Percentiles rank a stretch among this genome's conserved stretches.
Conservation (phyloP, 2,888 invertebrate species). For the Metallyticus violacea region DNA sequence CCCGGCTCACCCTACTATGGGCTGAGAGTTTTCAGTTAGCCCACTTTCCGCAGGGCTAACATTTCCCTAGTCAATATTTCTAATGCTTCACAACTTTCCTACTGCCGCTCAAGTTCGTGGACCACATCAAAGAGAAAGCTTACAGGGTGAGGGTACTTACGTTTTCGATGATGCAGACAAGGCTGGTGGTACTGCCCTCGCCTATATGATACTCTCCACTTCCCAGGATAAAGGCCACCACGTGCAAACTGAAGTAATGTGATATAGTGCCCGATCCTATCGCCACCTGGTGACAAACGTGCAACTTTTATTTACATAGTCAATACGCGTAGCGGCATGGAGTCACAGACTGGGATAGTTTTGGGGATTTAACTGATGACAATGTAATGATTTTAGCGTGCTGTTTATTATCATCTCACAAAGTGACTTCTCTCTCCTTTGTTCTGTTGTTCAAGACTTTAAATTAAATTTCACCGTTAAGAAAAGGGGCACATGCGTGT, state of each 20-base stretch:
- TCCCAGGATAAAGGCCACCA: constrained; percentile 46
- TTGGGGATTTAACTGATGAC: background rate
- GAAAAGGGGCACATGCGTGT: background rate
- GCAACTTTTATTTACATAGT: too few relatives aligned
- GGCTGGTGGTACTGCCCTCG: constrained; percentile 46
- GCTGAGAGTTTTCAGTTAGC: too few relatives aligned
- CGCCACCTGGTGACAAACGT: constrained; percentile 45
- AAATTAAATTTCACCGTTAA: background rate
- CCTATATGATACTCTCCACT: constrained; percentile 48
- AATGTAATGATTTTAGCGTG: background rate
- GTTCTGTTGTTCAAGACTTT: background rate
- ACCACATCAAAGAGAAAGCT: background rate
- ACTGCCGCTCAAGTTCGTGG: background rate
- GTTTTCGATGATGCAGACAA: constrained; percentile 47
- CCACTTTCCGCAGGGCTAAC: background rate
- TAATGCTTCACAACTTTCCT: background rate
- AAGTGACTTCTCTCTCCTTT: background rate
- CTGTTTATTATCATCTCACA: background rate
- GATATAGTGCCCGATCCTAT: constrained; percentile 46
- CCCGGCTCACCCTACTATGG: too few relatives aligned
- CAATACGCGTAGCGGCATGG: too few relatives aligned
- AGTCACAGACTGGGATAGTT: too few relatives aligned
- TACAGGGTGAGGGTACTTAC: constrained; percentile 37
- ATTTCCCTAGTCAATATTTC: background rate
- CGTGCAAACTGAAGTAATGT: constrained; percentile 45